These are phyloP conservation scores for Ostrea edulis DNA, from an alignment of 1,140 invertebrate species.

Conservation along the genomic window DNA sequence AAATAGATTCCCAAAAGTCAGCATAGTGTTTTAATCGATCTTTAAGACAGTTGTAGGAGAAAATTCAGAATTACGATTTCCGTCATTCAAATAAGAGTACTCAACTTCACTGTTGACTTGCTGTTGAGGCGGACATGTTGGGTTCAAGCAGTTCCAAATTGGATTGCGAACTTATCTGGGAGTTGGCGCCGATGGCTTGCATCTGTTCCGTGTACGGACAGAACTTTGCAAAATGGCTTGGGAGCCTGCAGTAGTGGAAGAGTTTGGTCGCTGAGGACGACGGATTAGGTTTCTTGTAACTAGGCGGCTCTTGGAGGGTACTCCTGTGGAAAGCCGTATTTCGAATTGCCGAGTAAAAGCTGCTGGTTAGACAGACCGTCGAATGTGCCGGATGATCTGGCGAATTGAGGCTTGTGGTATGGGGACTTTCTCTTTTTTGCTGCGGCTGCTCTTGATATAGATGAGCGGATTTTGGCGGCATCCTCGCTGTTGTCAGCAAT, in stretches of 20 bases:
- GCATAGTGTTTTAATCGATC: slow-evolving; percentile 18
- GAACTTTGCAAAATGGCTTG: not conserved
- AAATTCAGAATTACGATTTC: not conserved
- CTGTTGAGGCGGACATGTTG: not conserved
- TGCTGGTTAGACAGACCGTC: no score
- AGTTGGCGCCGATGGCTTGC: not conserved
- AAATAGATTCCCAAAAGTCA: slow-evolving; percentile 38
- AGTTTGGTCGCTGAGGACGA: not conserved
- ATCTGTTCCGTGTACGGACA: not conserved
- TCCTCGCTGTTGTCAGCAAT: no score
- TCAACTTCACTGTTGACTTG: not conserved
- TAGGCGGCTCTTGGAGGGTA: no score
- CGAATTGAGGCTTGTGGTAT: no score
- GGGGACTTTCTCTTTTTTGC: no score
- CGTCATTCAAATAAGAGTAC: not conserved
- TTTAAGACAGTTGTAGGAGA: not conserved
- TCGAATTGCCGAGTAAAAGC: no score
- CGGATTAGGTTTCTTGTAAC: no score
- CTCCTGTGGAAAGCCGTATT: no score
- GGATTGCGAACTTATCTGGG: not conserved
- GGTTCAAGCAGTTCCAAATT: no score
- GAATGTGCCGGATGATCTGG: no score
- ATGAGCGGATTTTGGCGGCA: no score
- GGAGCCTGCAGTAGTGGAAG: not conserved
- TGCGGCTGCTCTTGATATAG: no score